A percentile compares a stretch with the other conserved stretches of the same genome.
phyloP scores from a whole-genome alignment of 2,113 vertebrate species.

The Daboia siamensis region DNA sequence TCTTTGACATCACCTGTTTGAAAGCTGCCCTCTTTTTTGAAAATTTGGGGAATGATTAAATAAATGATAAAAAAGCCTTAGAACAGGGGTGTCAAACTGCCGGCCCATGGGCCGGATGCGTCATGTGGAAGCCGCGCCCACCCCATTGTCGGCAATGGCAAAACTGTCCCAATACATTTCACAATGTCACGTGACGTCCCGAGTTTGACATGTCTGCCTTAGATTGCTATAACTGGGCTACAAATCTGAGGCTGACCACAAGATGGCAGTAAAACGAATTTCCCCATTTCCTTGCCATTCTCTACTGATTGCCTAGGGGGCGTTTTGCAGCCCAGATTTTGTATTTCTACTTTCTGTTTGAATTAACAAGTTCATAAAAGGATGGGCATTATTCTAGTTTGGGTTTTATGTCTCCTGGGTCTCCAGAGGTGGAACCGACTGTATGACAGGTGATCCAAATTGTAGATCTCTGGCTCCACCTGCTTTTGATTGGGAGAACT shows the following conservation, averaged over 20 bases:
- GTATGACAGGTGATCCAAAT: too few species aligned
- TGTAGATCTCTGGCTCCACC: background rate
- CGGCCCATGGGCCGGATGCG: too few species aligned
- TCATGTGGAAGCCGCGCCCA: too few species aligned
- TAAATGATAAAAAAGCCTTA: too few species aligned
- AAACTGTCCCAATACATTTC: too few species aligned
- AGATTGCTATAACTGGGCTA: background rate
- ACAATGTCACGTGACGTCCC: too few species aligned
- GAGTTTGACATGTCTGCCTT: too few species aligned
- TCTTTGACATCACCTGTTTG: background rate
- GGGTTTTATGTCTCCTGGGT: background rate
- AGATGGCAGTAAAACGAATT: background rate
- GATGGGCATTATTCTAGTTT: background rate
- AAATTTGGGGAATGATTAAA: background rate
- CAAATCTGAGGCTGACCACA: background rate
- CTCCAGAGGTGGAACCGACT: background rate
- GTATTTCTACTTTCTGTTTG: background rate
- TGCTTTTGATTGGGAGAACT: background rate
- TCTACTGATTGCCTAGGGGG: background rate
- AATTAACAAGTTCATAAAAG: background rate
- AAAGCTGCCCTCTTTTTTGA: background rate
- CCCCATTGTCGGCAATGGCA: too few species aligned
- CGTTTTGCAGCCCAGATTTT: background rate
- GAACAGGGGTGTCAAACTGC: too few species aligned
- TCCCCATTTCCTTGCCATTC: background rate